These are phyloP conservation scores for Deroptyus accipitrinus DNA, from an alignment of 2,113 vertebrate species.

Conservation along the genomic window DNA sequence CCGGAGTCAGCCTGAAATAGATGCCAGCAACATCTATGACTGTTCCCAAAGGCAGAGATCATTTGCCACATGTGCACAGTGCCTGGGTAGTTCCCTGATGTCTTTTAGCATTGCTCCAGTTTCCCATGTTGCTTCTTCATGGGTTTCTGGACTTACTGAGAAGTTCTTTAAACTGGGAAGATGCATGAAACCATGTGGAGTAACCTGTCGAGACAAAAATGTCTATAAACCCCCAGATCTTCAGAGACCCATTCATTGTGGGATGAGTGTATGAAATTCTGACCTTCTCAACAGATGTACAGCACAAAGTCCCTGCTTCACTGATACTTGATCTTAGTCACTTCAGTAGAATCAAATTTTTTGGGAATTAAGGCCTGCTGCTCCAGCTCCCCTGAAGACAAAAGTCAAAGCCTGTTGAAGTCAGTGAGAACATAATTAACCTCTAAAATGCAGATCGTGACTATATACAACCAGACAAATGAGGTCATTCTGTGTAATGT, in stretches of 20 bases:
- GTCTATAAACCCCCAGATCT: neutral
- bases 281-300: neutral
- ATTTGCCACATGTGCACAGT: neutral
- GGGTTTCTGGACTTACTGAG: neutral
- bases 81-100: neutral
- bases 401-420: neutral
- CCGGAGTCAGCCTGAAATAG: neutral
- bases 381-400: neutral
- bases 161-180: neutral
- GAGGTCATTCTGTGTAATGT: neutral
- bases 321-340: fast-evolving
- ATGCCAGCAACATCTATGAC: fast-evolving
- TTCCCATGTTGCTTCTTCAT: neutral
- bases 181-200: fast-evolving
- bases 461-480: fast-evolving
- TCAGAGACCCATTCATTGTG: fast-evolving
- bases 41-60: neutral
- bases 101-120: neutral
- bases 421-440: neutral
- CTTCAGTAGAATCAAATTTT: neutral
- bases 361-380: neutral
- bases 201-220: neutral
- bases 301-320: fast-evolving
- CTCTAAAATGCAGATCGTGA: neutral
- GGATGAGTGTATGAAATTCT: neutral